These are phyloP conservation scores for Tauraco hartlaubi DNA, from an alignment of 2,797 vertebrate species.

Conservation along the genomic window DNA sequence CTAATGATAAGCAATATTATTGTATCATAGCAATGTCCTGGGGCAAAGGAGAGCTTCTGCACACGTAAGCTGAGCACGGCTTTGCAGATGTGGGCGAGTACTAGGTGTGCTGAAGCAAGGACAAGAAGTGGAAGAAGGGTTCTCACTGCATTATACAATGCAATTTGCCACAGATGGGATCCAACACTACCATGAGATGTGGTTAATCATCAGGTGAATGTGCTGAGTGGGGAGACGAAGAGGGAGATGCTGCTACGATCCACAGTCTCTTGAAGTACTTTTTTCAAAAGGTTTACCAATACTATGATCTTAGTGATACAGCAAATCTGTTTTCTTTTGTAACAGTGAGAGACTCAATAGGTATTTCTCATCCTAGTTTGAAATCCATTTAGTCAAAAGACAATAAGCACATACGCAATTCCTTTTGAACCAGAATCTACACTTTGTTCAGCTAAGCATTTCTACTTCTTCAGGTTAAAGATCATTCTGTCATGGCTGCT, in stretches of 20 bases:
- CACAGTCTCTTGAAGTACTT: not conserved
- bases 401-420: not conserved
- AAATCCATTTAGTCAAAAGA: not conserved
- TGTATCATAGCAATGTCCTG: not conserved
- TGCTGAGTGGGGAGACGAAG: not conserved
- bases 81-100: not conserved
- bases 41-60: not conserved
- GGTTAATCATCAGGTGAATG: not conserved
- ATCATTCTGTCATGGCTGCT: conserved; percentile 3
- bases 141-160: not conserved
- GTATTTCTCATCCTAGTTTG: not conserved
- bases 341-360: not conserved
- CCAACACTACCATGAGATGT: not conserved
- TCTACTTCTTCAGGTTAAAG: conserved; percentile 8
- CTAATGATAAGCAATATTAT: not conserved
- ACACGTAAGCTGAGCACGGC: rapidly evolving
- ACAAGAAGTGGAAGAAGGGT: not conserved
- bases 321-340: not conserved
- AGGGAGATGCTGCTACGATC: not conserved
- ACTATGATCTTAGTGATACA: not conserved
- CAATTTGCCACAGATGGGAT: not conserved
- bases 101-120: not conserved
- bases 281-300: not conserved
- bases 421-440: not conserved
- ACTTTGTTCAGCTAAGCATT: not conserved